Conservation (phyloP, 2,113 vertebrate species). For the Actenoides lindsayi region DNA sequence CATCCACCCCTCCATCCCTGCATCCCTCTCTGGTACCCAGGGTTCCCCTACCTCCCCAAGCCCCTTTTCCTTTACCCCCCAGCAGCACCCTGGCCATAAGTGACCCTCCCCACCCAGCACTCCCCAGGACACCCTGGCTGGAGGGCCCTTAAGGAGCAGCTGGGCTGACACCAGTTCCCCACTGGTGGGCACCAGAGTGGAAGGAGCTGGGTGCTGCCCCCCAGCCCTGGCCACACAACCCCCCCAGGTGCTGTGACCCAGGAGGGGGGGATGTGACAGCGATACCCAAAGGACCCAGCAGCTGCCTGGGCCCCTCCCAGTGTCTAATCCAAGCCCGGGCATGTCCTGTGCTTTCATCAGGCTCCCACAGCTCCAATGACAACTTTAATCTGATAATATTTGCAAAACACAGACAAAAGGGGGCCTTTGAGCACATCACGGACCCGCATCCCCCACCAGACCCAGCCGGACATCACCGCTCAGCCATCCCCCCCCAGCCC, state of each 20-base stretch:
- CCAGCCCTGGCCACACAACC: not conserved
- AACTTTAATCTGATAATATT: not conserved
- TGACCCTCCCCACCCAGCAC: not conserved
- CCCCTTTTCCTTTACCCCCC: not conserved
- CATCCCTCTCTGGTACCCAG: not conserved
- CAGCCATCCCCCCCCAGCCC: too few species aligned
- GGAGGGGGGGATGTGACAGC: not conserved
- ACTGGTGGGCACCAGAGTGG: not conserved
- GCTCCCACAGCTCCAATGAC: constrained; percentile 14
- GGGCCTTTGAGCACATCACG: not conserved
- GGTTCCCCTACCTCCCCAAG: not conserved
- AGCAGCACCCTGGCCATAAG: not conserved
- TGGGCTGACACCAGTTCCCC: not conserved
- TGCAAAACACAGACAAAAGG: not conserved
- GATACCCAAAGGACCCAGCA: not conserved
- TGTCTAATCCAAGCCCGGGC: not conserved
- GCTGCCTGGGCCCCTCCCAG: not conserved
- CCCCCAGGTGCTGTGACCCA: too few species aligned
- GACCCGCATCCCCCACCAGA: not conserved
- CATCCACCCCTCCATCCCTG: not conserved
- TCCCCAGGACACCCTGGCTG: too few species aligned
- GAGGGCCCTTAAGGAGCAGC: not conserved
- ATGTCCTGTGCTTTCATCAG: not conserved
- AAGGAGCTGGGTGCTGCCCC: not conserved
- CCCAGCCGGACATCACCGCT: not conserved